Conservation (phyloP, 2,888 invertebrate species). For the Meganola albula region DNA sequence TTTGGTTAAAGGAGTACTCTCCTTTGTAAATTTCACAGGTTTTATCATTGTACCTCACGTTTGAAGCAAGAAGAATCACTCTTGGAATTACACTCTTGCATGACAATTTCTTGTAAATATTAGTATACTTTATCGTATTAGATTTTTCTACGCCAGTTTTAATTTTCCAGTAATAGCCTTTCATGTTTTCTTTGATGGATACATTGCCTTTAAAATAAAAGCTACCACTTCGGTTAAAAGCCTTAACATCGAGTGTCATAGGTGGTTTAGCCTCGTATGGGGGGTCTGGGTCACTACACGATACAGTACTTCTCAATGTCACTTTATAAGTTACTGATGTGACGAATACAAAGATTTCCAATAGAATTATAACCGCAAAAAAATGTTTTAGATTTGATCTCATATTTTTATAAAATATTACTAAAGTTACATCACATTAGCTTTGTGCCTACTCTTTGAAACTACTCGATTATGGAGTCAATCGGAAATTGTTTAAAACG, state of each 20-base stretch:
- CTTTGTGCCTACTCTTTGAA: too few species aligned
- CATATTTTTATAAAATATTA: slow-evolving; percentile 14
- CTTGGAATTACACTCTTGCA: slow-evolving; percentile 33
- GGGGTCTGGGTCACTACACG: slow-evolving; percentile 27
- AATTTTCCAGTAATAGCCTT: slow-evolving; percentile 25
- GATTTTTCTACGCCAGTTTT: slow-evolving; percentile 26
- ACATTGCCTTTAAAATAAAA: slow-evolving; percentile 30
- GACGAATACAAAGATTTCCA: slow-evolving; percentile 4
- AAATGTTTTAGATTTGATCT: slow-evolving; percentile 3
- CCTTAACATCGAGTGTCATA: slow-evolving; percentile 10
- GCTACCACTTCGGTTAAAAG: slow-evolving; percentile 24
- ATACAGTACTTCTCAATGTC: slow-evolving; percentile 17
- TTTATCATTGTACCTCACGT: slow-evolving; percentile 27
- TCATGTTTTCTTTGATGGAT: slow-evolving; percentile 27
- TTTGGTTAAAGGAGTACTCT: slow-evolving; percentile 24
- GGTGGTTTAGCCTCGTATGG: slow-evolving; percentile 25
- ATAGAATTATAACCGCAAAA: slow-evolving; percentile 6
- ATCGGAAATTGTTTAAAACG: too few species aligned
- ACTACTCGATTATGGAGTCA: too few species aligned
- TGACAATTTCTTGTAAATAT: slow-evolving; percentile 25
- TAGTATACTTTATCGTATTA: slow-evolving; percentile 17
- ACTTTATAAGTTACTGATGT: slow-evolving; percentile 17
- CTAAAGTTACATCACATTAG: too few species aligned
- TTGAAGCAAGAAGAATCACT: slow-evolving; percentile 20
- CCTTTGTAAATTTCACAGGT: slow-evolving; percentile 33